A percentile compares a stretch with the other conserved stretches of the same genome.
Conservation (phyloP, 2,888 invertebrate genomes). For the Tetragonula carbonaria region DNA sequence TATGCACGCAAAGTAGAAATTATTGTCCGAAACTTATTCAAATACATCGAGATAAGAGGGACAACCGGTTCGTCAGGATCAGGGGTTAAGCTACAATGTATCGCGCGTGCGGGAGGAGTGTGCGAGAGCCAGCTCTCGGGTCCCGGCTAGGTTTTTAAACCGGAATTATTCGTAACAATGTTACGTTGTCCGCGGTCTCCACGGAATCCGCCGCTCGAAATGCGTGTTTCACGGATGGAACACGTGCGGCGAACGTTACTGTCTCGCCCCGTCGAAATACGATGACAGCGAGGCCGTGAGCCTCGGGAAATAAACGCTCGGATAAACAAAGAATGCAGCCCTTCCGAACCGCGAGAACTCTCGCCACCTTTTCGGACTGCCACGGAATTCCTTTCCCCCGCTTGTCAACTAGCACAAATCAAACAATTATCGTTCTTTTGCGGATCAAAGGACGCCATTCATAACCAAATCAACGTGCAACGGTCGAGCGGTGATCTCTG, state of each 20-base stretch:
- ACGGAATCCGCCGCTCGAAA: slow-evolving; percentile 51
- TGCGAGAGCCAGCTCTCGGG: background rate
- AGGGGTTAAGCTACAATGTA: slow-evolving; percentile 40
- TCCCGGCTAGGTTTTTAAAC: slow-evolving; percentile 24
- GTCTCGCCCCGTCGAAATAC: slow-evolving; percentile 14
- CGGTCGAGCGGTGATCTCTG: background rate
- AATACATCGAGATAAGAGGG: slow-evolving; percentile 63
- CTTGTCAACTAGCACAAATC: background rate
- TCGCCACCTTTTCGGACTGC: background rate
- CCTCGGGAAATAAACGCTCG: background rate
- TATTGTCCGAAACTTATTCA: slow-evolving; percentile 68
- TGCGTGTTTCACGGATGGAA: slow-evolving; percentile 46
- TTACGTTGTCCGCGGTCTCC: slow-evolving; percentile 47
- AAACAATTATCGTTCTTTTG: background rate
- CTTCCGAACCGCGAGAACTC: background rate
- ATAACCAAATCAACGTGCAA: background rate
- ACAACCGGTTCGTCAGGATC: slow-evolving; percentile 68
- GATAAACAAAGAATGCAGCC: background rate
- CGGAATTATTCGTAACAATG: slow-evolving; percentile 63
- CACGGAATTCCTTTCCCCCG: background rate
- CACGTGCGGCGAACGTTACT: slow-evolving; percentile 46
- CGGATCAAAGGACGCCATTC: background rate
- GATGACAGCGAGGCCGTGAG: background rate
- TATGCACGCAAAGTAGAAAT: slow-evolving; percentile 57
- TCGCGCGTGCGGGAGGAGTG: slow-evolving; percentile 11